Evolutionary conservation across 2,797 vertebrate species (phyloP), one percentile per base, ranked within the genome.

Genomic region (Alca torda): DNA sequence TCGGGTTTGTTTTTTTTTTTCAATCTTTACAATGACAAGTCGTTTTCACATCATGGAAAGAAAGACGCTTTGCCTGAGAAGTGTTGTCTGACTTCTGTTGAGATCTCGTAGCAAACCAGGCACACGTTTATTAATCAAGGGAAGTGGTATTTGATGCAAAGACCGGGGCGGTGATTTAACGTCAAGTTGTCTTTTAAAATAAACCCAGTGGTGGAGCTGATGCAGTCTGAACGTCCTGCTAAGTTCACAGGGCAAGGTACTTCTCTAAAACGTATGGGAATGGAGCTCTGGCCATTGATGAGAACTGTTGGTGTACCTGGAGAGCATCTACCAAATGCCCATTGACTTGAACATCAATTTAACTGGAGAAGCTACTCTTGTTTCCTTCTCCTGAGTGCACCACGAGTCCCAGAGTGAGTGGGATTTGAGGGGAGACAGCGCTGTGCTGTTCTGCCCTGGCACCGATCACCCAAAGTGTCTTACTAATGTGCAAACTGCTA

Each of bases 81-180:
- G 33, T 37, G 20, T 67, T 94, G 45, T 70, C 35, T 54, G 68
- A 83, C 51, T 88, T 95, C 60, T 70, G 1, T 5, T 76, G 85
- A 95, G 83, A 88, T 84, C 80, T 91, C 3, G 6, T 53, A 93
- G 91, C 90, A 87, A 95, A 90, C 46, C 67, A 87, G 81, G 46
- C 70, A 64, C 57, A 46, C 11, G 4, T 63, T 56, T 67, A 76
- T 92, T 91, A 90, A 92, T 78, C 70, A 60, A 85, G 72, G 74
- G 53, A 89, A 76, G 45, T 33, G 28, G 16, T 75, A 21, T 82
- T 84, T 76, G 84, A 70, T 59, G 88, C 60, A 74, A 78, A 48
- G 51, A 54, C 8, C 25, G 39, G 30, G 57, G 77, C 7, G 24
- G 56, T 45, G 68, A 70, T 82, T 91, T 82, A 88, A 73, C 70